phyloP scores from a whole-genome alignment of 2,888 invertebrate genomes.

The Ischnura elegans region DNA sequence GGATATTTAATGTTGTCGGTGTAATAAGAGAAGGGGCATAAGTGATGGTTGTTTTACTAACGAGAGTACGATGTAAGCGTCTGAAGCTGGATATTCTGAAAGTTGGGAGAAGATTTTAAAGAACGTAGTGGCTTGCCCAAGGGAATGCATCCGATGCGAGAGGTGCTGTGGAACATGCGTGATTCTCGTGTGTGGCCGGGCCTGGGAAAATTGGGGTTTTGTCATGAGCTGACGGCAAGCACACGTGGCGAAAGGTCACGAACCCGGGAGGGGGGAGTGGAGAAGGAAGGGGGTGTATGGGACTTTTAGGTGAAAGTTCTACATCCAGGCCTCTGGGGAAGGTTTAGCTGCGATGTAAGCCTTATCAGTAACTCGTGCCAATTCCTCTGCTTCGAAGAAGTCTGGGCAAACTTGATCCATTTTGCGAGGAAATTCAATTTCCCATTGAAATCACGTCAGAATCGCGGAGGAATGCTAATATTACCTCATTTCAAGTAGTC shows the following conservation, averaged over 20 bases:
- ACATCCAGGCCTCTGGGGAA: background rate
- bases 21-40: no score
- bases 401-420: background rate
- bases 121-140: background rate
- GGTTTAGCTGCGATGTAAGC: background rate
- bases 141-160: background rate
- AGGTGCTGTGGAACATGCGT: slow-evolving; percentile 6
- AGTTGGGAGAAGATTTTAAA: background rate
- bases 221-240: background rate
- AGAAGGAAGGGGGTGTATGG: background rate
- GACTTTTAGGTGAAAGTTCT: no score
- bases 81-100: background rate
- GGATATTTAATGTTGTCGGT: no score
- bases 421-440: background rate
- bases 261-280: background rate
- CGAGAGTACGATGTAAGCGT: background rate
- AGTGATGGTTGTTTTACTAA: background rate
- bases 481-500: background rate
- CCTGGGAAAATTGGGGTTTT: slow-evolving; percentile 21
- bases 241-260: slow-evolving; percentile 40
- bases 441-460: background rate
- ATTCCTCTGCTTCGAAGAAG: background rate
- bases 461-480: background rate
- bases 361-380: background rate
- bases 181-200: background rate